Conservation (phyloP, 1,140 invertebrate genomes). For the Brachionus rubens region DNA sequence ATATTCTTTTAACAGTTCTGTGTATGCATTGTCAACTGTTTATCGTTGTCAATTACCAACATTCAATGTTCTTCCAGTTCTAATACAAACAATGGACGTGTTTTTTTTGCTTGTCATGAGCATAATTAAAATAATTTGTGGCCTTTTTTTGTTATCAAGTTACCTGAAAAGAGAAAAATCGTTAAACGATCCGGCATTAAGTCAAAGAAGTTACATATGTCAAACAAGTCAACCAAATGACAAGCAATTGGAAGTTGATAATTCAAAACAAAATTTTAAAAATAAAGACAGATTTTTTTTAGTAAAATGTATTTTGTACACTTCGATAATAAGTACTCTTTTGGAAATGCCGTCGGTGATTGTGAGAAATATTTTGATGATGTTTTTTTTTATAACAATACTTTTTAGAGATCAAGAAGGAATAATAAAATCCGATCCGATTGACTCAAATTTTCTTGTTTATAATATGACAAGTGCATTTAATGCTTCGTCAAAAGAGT, state of each 20-base stretch:
- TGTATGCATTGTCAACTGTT: not conserved
- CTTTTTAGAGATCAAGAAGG: not conserved
- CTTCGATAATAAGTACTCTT: conserved; percentile 9
- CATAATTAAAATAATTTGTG: conserved; percentile 9
- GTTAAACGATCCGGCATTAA: no score
- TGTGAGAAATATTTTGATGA: conserved; percentile 24
- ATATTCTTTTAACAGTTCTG: not conserved
- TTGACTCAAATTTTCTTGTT: no score
- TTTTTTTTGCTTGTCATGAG: conserved; percentile 30
- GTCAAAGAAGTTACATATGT: no score
- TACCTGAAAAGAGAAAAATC: not conserved
- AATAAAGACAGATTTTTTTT: conserved; percentile 12
- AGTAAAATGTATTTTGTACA: not conserved
- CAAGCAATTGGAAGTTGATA: not conserved
- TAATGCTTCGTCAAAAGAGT: no score
- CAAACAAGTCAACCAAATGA: not conserved
- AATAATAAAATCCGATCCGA: not conserved
- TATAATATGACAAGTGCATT: no score
- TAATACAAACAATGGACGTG: conserved; percentile 16
- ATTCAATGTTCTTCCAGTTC: conserved; percentile 9
- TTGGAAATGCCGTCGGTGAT: conserved; percentile 24
- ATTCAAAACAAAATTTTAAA: not conserved
- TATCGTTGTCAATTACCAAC: conserved; percentile 3
- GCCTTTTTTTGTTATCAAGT: not conserved
- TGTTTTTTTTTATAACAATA: conserved; percentile 4